Evolutionary conservation across 2,888 invertebrate species (phyloP).

Genomic region (Rhaphigaster nebulosa): DNA sequence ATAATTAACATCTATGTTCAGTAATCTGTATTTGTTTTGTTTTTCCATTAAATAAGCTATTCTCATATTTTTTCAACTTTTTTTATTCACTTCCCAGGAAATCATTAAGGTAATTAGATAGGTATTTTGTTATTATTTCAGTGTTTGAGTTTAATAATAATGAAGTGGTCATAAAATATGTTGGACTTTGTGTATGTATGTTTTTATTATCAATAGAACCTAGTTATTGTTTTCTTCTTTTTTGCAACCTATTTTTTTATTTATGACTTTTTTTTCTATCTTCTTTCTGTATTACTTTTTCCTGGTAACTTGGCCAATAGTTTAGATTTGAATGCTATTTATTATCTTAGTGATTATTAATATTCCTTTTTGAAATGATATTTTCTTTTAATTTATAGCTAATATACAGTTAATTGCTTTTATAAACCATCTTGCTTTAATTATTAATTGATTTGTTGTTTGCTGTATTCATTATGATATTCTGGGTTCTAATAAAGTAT

Average conservation of each 20-base stretch:
- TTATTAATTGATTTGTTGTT: neutral
- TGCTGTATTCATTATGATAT: neutral
- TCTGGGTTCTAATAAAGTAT: neutral
- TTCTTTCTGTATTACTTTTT: neutral
- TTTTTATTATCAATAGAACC: neutral
- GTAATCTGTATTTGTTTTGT: neutral
- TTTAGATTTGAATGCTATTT: neutral
- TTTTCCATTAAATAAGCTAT: neutral
- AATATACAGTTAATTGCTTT: neutral
- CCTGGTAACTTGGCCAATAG: neutral
- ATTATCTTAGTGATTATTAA: neutral
- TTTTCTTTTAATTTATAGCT: neutral
- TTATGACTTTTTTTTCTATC: neutral
- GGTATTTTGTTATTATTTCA: conserved; percentile 11
- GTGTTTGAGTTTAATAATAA: conserved; percentile 4
- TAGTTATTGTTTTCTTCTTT: neutral
- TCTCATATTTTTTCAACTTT: conserved; percentile 28
- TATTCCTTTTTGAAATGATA: neutral
- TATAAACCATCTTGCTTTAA: neutral
- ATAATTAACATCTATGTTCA: neutral
- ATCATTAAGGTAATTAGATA: conserved; percentile 28
- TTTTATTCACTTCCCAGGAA: conserved; percentile 28
- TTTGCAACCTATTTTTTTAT: neutral
- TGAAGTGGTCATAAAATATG: neutral
- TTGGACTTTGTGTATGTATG: neutral